A percentile compares a stretch with the other conserved stretches of the same genome.
Conservation (phyloP, 2,797 vertebrate species). For the Betta splendens region DNA sequence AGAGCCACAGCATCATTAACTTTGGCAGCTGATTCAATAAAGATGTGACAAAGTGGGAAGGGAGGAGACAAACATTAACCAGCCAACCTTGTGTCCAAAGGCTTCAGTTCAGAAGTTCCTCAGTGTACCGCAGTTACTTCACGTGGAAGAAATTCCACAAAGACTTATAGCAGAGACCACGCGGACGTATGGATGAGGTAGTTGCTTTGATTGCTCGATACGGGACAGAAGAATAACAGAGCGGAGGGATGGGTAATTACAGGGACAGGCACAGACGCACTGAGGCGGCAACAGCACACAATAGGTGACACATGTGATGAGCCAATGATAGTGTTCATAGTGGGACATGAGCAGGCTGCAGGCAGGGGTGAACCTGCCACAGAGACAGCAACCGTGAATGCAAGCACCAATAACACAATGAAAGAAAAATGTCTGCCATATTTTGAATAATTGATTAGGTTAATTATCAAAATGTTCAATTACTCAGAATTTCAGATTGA, state of each 20-base stretch:
- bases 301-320: constrained; percentile 62
- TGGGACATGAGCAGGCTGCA: constrained; percentile 6
- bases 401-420: neutral
- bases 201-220: constrained; percentile 50
- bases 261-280: constrained; percentile 65
- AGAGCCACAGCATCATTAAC: constrained; percentile 28
- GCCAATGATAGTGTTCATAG: constrained; percentile 66
- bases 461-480: no score
- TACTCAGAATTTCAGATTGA: no score
- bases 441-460: no score
- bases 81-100: constrained; percentile 3
- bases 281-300: constrained; percentile 61
- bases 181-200: constrained; percentile 1
- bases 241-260: constrained; percentile 68
- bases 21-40: constrained; percentile 24
- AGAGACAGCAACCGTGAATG: constrained; percentile 19
- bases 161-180: neutral
- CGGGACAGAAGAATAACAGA: constrained; percentile 39
- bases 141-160: constrained; percentile 3
- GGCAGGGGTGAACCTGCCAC: constrained; percentile 13
- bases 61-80: constrained; percentile 27
- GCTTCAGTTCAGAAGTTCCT: constrained; percentile 18
- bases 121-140: neutral
- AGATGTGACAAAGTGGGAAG: constrained; percentile 32
- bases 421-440: no score